Evolutionary conservation across 2,797 vertebrate species (phyloP).

Genomic region (Leptoclinus maculatus): DNA sequence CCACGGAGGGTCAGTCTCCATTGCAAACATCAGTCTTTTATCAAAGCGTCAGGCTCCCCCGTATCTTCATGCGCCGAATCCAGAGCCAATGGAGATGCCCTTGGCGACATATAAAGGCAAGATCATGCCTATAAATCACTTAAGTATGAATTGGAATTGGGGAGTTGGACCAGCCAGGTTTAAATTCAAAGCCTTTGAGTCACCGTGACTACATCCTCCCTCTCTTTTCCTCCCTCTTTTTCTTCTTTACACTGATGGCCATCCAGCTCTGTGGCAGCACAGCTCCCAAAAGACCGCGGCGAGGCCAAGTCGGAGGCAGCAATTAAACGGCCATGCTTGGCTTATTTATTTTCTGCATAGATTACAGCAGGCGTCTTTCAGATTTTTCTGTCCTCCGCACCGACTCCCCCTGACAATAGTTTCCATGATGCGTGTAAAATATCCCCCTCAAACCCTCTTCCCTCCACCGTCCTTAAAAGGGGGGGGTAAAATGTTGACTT

Average conservation of each 20-base stretch:
- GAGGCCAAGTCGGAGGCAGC: conserved; percentile 59
- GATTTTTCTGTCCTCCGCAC: conserved; percentile 23
- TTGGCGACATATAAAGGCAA: conserved; percentile 35
- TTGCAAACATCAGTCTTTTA: conserved; percentile 43
- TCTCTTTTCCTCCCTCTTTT: conserved; percentile 3
- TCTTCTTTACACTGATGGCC: conserved; percentile 54
- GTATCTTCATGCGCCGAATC: conserved; percentile 34
- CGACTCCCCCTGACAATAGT: conserved; percentile 49
- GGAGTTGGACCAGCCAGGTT: conserved; percentile 19
- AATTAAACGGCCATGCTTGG: conserved; percentile 75
- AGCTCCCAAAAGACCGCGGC: conserved; percentile 37
- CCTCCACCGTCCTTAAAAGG: conserved; percentile 23
- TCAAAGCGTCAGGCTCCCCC: conserved; percentile 27
- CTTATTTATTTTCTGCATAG: conserved; percentile 72
- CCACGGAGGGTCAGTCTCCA: conserved; percentile 33
- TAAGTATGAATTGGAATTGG: conserved; percentile 55
- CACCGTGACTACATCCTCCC: conserved; percentile 15
- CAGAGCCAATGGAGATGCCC: conserved; percentile 24
- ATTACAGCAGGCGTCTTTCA: conserved; percentile 54
- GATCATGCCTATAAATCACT: conserved; percentile 64
- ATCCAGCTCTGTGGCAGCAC: conserved; percentile 60
- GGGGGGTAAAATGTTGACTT: conserved; percentile 24
- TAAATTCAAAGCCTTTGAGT: conserved; percentile 29
- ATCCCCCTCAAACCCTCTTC: conserved; percentile 19
- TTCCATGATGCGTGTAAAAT: conserved; percentile 65